phyloP scores from a whole-genome alignment of 92 coral and sea anemone species.

The Micromussa lordhowensis region DNA sequence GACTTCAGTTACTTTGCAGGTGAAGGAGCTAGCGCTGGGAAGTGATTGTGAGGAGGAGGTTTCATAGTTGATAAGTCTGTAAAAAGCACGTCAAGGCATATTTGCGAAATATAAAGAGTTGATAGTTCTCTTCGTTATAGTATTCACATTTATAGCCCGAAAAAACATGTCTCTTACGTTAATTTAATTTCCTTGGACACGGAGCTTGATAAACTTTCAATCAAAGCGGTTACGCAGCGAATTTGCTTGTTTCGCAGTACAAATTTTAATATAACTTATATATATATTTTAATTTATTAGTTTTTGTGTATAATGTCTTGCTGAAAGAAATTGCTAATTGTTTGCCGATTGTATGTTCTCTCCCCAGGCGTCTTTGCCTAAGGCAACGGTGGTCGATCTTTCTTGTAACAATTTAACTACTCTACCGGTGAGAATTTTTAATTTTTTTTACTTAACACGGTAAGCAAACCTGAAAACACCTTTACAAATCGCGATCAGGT shows the following conservation, averaged over 20 bases:
- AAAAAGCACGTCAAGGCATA: slow-evolving; percentile 6
- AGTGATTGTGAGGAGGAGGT: background rate
- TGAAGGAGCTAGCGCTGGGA: background rate
- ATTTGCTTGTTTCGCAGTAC: background rate
- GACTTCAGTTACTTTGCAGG: background rate
- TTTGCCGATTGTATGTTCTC: background rate
- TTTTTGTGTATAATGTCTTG: background rate
- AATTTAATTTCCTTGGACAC: background rate
- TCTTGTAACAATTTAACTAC: slow-evolving; percentile 82
- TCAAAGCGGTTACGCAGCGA: background rate
- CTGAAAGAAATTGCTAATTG: background rate
- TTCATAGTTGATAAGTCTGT: background rate
- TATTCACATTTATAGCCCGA: background rate
- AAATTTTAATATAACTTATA: background rate
- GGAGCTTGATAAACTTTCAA: background rate
- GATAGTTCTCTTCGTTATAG: background rate
- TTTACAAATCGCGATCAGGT: background rate
- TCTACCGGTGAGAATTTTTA: slow-evolving; percentile 71
- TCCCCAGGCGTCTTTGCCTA: slow-evolving; percentile 77
- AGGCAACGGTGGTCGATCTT: slow-evolving; percentile 88
- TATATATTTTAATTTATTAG: background rate
- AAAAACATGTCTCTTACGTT: background rate
- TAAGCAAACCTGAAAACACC: background rate
- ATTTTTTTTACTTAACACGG: background rate
- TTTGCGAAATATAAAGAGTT: slow-evolving; percentile 13